phyloP scores from a whole-genome alignment of 2,888 invertebrate species.

The Philhelius pedissequus region DNA sequence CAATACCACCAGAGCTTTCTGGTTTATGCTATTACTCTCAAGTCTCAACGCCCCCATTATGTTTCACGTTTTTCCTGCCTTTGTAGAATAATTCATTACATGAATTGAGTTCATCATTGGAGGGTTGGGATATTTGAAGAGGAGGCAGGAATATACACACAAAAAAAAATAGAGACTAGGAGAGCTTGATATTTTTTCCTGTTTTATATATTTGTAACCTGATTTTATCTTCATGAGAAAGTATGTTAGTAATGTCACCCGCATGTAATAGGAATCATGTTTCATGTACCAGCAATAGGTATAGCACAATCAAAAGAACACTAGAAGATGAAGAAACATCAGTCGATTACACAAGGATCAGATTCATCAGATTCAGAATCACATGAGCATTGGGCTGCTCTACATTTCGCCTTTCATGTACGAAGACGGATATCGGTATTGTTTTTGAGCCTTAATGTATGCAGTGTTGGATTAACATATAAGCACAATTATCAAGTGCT shows the following conservation, averaged over 20 bases:
- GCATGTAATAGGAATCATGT: conserved; percentile 19
- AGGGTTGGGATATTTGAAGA: conserved; percentile 12
- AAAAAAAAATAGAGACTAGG: background rate
- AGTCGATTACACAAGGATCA: conserved; percentile 55
- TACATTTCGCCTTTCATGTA: conserved; percentile 16
- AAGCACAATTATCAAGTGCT: background rate
- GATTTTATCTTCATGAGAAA: conserved; percentile 50
- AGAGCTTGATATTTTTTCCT: conserved; percentile 16
- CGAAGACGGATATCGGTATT: background rate
- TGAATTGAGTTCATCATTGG: conserved; percentile 63
- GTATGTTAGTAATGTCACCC: conserved; percentile 50
- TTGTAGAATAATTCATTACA: conserved; percentile 52
- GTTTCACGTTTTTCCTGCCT: background rate
- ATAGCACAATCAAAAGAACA: background rate
- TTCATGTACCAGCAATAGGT: conserved; percentile 11
- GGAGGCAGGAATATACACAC: background rate
- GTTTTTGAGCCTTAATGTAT: background rate
- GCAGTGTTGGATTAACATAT: background rate
- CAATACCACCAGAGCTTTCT: conserved; percentile 34
- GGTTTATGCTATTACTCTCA: conserved; percentile 38
- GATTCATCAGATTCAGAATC: conserved; percentile 51
- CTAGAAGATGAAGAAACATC: conserved; percentile 1
- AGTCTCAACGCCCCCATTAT: conserved; percentile 23
- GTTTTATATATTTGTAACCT: conserved; percentile 63
- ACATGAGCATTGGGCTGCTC: conserved; percentile 22